Evolutionary conservation across 2,888 invertebrate species (phyloP).

Genomic region (Andrena minutula): DNA sequence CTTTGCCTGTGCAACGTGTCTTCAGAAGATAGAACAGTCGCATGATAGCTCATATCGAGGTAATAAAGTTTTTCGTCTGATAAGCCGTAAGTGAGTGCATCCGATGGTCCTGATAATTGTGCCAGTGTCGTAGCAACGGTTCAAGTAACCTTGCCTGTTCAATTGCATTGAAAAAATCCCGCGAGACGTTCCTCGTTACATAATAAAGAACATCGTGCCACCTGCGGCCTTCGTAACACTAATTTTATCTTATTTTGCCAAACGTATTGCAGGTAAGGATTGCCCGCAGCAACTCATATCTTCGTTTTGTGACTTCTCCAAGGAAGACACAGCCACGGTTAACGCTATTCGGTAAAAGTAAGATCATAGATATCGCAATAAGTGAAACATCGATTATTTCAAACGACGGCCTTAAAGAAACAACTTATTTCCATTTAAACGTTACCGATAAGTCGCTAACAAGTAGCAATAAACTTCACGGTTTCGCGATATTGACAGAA

Average conservation of each 20-base stretch:
- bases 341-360: background rate
- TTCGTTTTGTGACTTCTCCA: background rate
- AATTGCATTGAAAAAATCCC: background rate
- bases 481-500: too few relatives aligned
- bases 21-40: background rate
- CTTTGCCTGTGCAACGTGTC: background rate
- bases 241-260: background rate
- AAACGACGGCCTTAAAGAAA: too few relatives aligned
- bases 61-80: conserved; percentile 20
- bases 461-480: too few relatives aligned
- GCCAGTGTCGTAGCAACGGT: conserved; percentile 18
- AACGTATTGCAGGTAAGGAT: background rate
- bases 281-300: background rate
- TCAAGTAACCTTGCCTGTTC: background rate
- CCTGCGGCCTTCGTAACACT: background rate
- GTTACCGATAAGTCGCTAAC: too few relatives aligned
- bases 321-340: background rate
- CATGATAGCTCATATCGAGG: background rate
- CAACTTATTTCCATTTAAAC: too few relatives aligned
- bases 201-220: background rate
- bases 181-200: background rate
- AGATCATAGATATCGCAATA: background rate
- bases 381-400: too few relatives aligned
- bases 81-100: conserved; percentile 47
- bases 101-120: conserved; percentile 21